These are phyloP conservation scores for Clusia tigrina DNA, from an alignment of 2,888 invertebrate species.

Conservation along the genomic window DNA sequence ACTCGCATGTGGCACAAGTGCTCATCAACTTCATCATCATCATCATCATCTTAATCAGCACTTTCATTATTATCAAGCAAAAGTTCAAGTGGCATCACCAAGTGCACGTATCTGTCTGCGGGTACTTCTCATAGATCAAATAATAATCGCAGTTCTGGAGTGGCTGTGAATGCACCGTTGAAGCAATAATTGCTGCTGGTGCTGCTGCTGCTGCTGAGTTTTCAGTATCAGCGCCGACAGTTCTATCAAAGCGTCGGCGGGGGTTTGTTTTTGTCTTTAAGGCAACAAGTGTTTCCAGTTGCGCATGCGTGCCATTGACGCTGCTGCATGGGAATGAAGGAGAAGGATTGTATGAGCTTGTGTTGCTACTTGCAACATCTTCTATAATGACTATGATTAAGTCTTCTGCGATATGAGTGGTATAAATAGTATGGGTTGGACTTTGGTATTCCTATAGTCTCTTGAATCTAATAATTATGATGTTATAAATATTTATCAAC, in stretches of 20 bases:
- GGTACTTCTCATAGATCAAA: slow-evolving; percentile 4
- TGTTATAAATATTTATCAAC: too few relatives aligned
- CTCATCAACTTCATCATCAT: neutral
- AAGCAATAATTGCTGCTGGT: neutral
- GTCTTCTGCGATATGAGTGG: too few relatives aligned
- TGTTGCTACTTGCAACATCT: too few relatives aligned
- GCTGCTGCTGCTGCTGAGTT: slow-evolving; percentile 24
- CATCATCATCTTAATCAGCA: too few relatives aligned
- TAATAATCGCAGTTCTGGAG: slow-evolving; percentile 15
- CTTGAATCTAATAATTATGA: too few relatives aligned
- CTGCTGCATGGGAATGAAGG: slow-evolving; percentile 56
- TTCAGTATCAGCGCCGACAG: slow-evolving; percentile 41
- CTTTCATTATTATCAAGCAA: too few relatives aligned
- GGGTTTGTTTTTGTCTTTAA: slow-evolving; percentile 1
- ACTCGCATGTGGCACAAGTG: neutral
- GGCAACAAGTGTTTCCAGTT: too few relatives aligned
- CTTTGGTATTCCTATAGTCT: too few relatives aligned
- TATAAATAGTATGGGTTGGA: too few relatives aligned
- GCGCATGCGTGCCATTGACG: slow-evolving; percentile 55
- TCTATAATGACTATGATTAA: too few relatives aligned
- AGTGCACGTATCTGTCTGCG: slow-evolving; percentile 4
- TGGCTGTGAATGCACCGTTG: neutral
- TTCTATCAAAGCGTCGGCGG: slow-evolving; percentile 50
- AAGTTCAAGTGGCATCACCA: slow-evolving; percentile 17
- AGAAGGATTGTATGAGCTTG: too few relatives aligned